These are phyloP conservation scores for Caiman crocodilus DNA, from an alignment of 2,797 vertebrate genomes.

Conservation along the genomic window DNA sequence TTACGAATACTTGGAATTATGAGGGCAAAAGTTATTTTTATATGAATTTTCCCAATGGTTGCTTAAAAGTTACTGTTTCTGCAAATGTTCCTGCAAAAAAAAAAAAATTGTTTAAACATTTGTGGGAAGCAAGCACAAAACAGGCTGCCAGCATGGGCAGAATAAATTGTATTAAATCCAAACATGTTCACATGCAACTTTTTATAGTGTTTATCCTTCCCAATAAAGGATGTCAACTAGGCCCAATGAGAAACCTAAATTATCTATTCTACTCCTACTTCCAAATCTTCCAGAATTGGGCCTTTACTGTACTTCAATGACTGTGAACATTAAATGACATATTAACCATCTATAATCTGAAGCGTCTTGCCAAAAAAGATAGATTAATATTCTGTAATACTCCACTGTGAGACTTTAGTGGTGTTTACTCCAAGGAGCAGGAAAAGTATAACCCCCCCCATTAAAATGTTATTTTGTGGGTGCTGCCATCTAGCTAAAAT, in stretches of 20 bases:
- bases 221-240: neutral
- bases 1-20: neutral
- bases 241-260: neutral
- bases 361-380: neutral
- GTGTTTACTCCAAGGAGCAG: slow-evolving; percentile 34
- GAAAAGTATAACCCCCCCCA: neutral
- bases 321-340: neutral
- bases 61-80: slow-evolving; percentile 27
- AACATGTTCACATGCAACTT: neutral
- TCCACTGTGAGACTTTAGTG: neutral
- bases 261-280: neutral
- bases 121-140: neutral
- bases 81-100: slow-evolving; percentile 27
- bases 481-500: slow-evolving; percentile 64
- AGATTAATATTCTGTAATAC: neutral
- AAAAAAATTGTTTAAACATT: neutral
- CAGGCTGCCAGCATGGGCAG: neutral
- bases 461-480: slow-evolving; percentile 30
- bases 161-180: slow-evolving; percentile 43
- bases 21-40: slow-evolving; percentile 38
- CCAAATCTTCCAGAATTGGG: neutral
- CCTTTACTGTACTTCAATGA: neutral
- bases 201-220: neutral
- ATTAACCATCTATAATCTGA: neutral
- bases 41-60: slow-evolving; percentile 14